Evolutionary conservation across 2,888 invertebrate species (phyloP).

Genomic region (Apantesis nais): DNA sequence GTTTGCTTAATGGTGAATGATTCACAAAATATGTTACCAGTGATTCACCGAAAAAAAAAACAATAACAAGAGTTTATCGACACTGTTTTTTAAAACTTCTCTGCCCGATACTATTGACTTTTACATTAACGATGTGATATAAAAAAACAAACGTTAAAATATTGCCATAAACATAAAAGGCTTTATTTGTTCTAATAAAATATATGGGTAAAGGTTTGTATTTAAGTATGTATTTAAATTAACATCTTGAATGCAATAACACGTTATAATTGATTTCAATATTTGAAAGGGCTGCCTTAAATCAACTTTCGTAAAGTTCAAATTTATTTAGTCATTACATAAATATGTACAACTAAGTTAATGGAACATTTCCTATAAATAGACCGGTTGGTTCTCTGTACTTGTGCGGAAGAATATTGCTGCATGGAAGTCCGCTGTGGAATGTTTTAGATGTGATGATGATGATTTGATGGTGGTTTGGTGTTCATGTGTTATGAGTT

Average conservation of each 20-base stretch:
- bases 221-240: neutral
- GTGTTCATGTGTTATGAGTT: no score
- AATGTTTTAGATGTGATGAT: no score
- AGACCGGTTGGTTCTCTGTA: no score
- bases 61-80: neutral
- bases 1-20: neutral
- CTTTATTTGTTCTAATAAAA: neutral
- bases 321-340: no score
- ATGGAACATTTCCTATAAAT: no score
- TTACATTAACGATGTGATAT: neutral
- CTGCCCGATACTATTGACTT: neutral
- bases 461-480: no score
- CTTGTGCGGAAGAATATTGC: no score
- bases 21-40: neutral
- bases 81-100: neutral
- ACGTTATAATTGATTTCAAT: neutral
- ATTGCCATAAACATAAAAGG: neutral
- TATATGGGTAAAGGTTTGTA: neutral
- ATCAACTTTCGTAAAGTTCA: neutral
- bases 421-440: no score
- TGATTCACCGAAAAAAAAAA: neutral
- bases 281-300: neutral
- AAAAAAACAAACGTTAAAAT: neutral
- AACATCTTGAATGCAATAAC: neutral
- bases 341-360: no score